These are phyloP conservation scores for Crenichthys baileyi DNA, from an alignment of 2,797 vertebrate species.

Conservation along the genomic window DNA sequence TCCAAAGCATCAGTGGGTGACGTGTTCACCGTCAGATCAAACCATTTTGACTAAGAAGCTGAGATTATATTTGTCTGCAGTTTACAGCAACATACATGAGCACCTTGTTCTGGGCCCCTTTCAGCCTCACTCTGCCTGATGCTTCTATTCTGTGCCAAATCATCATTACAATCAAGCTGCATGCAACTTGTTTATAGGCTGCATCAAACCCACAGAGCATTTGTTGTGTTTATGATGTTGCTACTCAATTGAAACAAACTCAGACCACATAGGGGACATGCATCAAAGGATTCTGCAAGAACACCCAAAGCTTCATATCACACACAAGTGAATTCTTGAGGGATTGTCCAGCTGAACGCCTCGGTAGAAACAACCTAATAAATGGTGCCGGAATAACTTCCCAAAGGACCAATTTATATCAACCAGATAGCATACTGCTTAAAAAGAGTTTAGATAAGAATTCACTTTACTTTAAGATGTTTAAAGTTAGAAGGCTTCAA, in stretches of 20 bases:
- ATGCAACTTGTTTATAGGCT: constrained; percentile 45
- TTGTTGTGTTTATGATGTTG: constrained; percentile 47
- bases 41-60: not conserved
- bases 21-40: not conserved
- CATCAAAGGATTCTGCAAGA: constrained; percentile 47
- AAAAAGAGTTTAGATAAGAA: constrained; percentile 26
- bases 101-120: not conserved
- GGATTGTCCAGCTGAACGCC: constrained; percentile 43
- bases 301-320: constrained; percentile 54
- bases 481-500: constrained; percentile 38
- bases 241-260: constrained; percentile 54
- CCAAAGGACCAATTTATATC: constrained; percentile 27
- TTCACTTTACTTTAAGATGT: constrained; percentile 33
- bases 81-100: constrained; percentile 1
- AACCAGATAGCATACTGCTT: constrained; percentile 10
- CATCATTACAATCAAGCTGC: constrained; percentile 62
- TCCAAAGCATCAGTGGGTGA: not conserved
- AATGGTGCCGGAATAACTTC: constrained; percentile 34
- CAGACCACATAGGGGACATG: constrained; percentile 44
- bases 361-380: constrained; percentile 41
- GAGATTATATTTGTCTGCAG: constrained; percentile 5
- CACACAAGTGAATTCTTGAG: constrained; percentile 40
- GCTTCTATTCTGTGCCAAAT: constrained; percentile 57
- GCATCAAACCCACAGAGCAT: constrained; percentile 31
- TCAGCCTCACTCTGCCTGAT: constrained; percentile 40